Base-by-base conservation (phyloP, 2,113 vertebrate species). In the Neomonachus schauinslandi region DNA sequence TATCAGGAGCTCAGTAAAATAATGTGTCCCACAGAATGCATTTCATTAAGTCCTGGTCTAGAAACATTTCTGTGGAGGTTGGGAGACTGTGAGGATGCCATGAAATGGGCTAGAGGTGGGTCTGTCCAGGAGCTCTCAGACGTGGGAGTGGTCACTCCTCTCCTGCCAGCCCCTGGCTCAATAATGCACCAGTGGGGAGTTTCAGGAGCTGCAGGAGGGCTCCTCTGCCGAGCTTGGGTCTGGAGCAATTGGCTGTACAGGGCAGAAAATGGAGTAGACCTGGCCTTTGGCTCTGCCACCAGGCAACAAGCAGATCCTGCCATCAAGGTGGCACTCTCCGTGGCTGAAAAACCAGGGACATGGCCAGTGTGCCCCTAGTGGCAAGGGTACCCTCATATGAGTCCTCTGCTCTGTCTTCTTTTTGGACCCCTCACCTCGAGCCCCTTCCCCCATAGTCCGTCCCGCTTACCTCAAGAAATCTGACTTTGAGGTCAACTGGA, bases 391-490 rank as follows among this genome's bases (percentile, higher is more conserved):
- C 55, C 31, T 33, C 16, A 1, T 28, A 4, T 49, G 77, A 28
- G n/a, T 65, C 26, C 53, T 42, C 63, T 36, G 26, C 57, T 7
- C 0, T 19, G 69, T 55, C 53, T 7, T 76, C 33, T 26, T 61
- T 46, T 11, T 21, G 12, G 36, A 21, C 51, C 13, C 22, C 19
- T 42, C 19, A 1, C 24, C 31, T 18, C 82, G 13, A 33, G 1
- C 16, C 57, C 31, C 11, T 10, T 31, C 0, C 8, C 31, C n/a
- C 19, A 5, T 6, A 22, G 26, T 63, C n/a, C 4, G 0, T 61
- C n/a, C 22, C 61, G 16, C 61, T 59, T n/a, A 26, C n/a, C 24
- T 69, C 69, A n/a, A 57, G 76, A 46, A 36, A 28, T 33, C 61
- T 89, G 91, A 72, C 59, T 46, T 69, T 67, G 53, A 59, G 22